Base-by-base conservation (phyloP, 2,113 vertebrate species). In the Bos javanicus region DNA sequence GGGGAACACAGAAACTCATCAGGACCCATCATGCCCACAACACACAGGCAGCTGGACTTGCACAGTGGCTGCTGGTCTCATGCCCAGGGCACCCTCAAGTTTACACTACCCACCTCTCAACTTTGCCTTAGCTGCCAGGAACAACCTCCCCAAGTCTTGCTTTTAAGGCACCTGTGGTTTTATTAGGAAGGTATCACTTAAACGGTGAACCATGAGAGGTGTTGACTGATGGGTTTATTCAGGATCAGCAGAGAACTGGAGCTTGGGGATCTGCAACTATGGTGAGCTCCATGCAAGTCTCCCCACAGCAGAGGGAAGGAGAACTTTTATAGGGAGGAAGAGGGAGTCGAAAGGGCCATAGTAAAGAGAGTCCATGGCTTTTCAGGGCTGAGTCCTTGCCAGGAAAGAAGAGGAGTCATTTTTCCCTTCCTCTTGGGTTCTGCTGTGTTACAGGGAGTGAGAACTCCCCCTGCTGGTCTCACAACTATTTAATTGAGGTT, bases 51-150 rank as follows among this genome's bases (percentile, higher is more conserved):
- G 43, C 23, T 30, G 17, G 14, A 10, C 2, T 10, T 13, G 28
- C 8, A 0, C 2, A 7, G 1, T 11, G 23, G 7, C 4, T 3
- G 10, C 0, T 30, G 3, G 8, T 26, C 43, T 39, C 3, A 2
- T 16, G 3, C 36, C 19, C 17, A 21, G 0, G 1, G 50, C 4
- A 12, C 50, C 4, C 82, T 76, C 30, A 1, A 0, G 4, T 90
- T 80, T 13, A 3, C 30, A 54, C 25, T 19, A 15, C n/a, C 26
- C 17, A 74, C 3, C 13, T 81, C 52, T 21, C 50, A 52, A 0
- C n/a, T 80, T 46, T 80, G 33, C 43, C 30, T 2, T 52, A 33
- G 23, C 15, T 23, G 14, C 54, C 25, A 2, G 8, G n/a, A 85
- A 52, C 33, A 10, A 81, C 43, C 33, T 85, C n/a, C n/a, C 59